Base-by-base conservation (phyloP, 1,140 invertebrate genomes). In the Ceratitis capitata region DNA sequence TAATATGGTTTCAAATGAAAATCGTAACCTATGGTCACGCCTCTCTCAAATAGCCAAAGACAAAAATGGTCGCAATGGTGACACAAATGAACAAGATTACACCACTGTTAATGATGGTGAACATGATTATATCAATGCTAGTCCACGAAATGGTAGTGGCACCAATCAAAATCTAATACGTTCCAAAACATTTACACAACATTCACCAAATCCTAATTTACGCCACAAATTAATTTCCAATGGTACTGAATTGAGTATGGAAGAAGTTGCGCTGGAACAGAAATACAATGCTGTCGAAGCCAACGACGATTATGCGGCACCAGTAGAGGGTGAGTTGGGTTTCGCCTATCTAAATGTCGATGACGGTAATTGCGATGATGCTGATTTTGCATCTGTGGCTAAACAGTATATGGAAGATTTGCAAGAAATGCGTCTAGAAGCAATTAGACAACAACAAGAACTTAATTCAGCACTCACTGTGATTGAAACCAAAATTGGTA, bases 1-100 rank as follows among this genome's bases (percentile, higher is more conserved):
- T 58, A 94, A 94, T 86, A 96, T 97, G 95, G 95, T 97, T 10
- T 95, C 95, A 1, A 94, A 94, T 88, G 96, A 97, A 92, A 97
- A 97, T 91, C 94, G 95, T 88, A 94, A 95, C 85, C 91, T 97
- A 29, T 97, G 96, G 96, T 94, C 93, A 82, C 94, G 95, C 88
- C 92, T 97, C 39, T 95, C 94, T 1, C 92, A 93, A 89, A 92
- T 96, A 58, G 95, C 93, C 1, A 93, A 94, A 89, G 93, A 93
- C 16, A 94, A 94, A 88, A 92, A 92, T 14, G 32, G 35, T 53
- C 85, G 51, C 74, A 84, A 49, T 53, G 39, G 26, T 49, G 58
- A 5, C n/a, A 42, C 45, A 10, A 83, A 69, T 39, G 85, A 86
- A 19, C 35, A 58, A 29, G 82, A 86, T n/a, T 53, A 78, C 45